Evolutionary conservation across 2,888 invertebrate species (phyloP).

Genomic region (Aromia moschata): DNA sequence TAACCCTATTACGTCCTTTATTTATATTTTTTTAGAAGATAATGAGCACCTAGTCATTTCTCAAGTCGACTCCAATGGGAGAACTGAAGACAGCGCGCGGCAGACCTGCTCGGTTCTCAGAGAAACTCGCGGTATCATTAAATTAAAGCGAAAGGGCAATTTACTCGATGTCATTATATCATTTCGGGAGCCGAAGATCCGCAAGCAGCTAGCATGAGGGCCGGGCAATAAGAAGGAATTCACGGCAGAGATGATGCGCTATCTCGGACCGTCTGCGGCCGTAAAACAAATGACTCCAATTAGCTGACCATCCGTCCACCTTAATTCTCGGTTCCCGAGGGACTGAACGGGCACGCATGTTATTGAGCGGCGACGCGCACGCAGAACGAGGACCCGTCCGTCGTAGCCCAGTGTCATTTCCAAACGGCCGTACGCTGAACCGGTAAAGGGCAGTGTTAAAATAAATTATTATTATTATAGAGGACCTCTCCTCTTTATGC

Average conservation of each 20-base stretch:
- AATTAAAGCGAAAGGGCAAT: slow-evolving; percentile 20
- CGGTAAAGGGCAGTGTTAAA: too few species aligned
- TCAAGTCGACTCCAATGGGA: neutral
- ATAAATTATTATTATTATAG: too few species aligned
- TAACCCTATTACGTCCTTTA: too few species aligned
- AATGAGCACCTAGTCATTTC: too few species aligned
- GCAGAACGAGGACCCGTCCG: neutral
- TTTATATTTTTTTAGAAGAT: too few species aligned
- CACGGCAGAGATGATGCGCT: slow-evolving; percentile 44
- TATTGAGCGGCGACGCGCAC: slow-evolving; percentile 10
- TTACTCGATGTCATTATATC: slow-evolving; percentile 16
- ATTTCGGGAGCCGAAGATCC: slow-evolving; percentile 3
- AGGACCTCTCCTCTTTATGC: too few species aligned
- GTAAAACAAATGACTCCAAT: slow-evolving; percentile 58
- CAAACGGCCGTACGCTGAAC: neutral
- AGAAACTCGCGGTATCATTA: slow-evolving; percentile 16
- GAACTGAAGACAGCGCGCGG: too few species aligned
- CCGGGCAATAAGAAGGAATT: slow-evolving; percentile 36
- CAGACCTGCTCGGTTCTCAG: too few species aligned
- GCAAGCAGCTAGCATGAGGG: slow-evolving; percentile 31
- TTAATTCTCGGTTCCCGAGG: slow-evolving; percentile 47
- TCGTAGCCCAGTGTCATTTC: slow-evolving; percentile 13
- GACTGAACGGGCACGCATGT: slow-evolving; percentile 1
- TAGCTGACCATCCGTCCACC: slow-evolving; percentile 59
- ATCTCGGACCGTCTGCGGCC: slow-evolving; percentile 50